These are phyloP conservation scores for Chaetogeoica ovagalla DNA, from an alignment of 2,888 invertebrate genomes.

Conservation along the genomic window DNA sequence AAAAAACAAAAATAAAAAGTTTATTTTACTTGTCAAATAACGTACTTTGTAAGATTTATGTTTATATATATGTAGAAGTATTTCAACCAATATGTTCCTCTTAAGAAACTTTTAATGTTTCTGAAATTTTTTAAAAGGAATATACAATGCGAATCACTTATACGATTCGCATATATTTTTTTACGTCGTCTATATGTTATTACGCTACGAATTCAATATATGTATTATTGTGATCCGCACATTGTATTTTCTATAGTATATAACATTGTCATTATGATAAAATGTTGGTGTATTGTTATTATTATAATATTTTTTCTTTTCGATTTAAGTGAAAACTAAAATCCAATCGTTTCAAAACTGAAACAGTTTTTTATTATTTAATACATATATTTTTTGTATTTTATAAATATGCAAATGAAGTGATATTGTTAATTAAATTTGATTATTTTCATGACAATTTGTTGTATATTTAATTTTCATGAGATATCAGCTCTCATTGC, in stretches of 20 bases:
- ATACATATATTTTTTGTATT: neutral
- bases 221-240: neutral
- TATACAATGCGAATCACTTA: conserved; percentile 12
- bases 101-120: conserved; percentile 15
- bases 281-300: conserved; percentile 23
- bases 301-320: neutral
- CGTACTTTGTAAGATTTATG: conserved; percentile 12
- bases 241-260: neutral
- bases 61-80: conserved; percentile 2
- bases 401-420: conserved; percentile 1
- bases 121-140: conserved; percentile 16
- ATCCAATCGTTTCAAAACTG: neutral
- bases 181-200: neutral
- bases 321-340: neutral
- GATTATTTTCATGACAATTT: neutral
- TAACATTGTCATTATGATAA: conserved; percentile 3
- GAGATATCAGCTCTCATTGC: too few species aligned
- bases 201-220: neutral
- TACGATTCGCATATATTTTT: conserved; percentile 19
- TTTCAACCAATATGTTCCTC: conserved; percentile 40
- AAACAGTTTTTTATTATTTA: conserved; percentile 19
- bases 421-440: conserved; percentile 34
- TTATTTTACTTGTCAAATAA: conserved; percentile 12
- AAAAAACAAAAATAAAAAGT: conserved; percentile 28
- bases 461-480: neutral